Evolutionary conservation across 2,113 vertebrate genomes (phyloP), one percentile per base, ranked within the genome.

Genomic region (Pitta sordida): DNA sequence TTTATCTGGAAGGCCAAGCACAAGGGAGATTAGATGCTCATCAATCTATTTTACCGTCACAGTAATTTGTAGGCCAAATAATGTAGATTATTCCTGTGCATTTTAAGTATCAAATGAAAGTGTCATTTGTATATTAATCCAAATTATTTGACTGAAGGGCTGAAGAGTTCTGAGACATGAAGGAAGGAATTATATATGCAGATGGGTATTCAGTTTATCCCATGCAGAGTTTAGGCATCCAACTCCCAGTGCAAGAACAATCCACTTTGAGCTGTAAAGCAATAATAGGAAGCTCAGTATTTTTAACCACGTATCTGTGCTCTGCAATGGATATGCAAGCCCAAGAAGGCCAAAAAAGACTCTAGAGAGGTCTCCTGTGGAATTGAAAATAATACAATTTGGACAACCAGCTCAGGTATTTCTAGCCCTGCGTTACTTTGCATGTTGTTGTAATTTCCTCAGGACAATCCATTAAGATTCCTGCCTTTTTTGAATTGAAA

Each of bases 1-100:
- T 84, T 95, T 96, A 67, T 83, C 62, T 76, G 71, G 86, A 88
- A 88, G 43, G 41, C 92, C 86, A 90, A 46, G 64, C 36, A 93
- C 26, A 39, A 62, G 34, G 26, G 41, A 76, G 92, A 95, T 92
- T 83, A 93, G 69, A 52, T 41, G 56, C 43, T 85, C 19, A 4
- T 15, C 27, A 41, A 22, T 48, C 62, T 85, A 81, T 85, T 82
- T 75, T 83, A 87, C 12, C 27, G 32, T 68, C 41, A 80, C 3
- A 55, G 29, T 63, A 37, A 30, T 79, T 71, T 60, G 29, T 55
- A 48, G 20, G 29, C 11, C 37, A 77, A 5, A 3, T 5, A 2
- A 39, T 21, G 26, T 37, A 63, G 30, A 51, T 41, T 55, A 52
- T 56, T 87, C 55, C n/a, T n/a, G 36, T 44, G 64, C 21, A 75